Evolutionary conservation across 1,140 invertebrate genomes (phyloP).

Genomic region (Melipona quadrifasciata): DNA sequence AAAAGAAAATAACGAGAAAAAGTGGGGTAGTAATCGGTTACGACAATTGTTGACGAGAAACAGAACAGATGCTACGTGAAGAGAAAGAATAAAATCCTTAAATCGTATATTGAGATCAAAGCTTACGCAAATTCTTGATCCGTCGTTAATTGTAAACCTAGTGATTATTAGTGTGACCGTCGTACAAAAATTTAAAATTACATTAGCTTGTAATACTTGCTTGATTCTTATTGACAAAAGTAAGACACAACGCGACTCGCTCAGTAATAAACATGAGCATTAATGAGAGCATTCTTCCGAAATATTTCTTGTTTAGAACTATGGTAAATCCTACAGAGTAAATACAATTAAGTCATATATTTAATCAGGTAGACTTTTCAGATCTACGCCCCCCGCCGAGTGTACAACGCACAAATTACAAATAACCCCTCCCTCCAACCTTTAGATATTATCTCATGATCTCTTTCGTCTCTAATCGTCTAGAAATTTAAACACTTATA

Average conservation of each 20-base stretch:
- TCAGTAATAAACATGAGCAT: slow-evolving; percentile 76
- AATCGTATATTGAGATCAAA: slow-evolving; percentile 63
- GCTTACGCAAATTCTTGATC: slow-evolving; percentile 61
- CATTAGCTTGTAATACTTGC: slow-evolving; percentile 63
- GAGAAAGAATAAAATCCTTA: slow-evolving; percentile 32
- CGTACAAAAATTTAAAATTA: slow-evolving; percentile 61
- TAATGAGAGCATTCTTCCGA: slow-evolving; percentile 73
- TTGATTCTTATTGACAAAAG: slow-evolving; percentile 58
- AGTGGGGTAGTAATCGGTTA: neutral
- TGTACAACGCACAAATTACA: slow-evolving; percentile 63
- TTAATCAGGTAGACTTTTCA: slow-evolving; percentile 82
- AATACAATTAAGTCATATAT: slow-evolving; percentile 82
- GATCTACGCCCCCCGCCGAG: slow-evolving; percentile 75
- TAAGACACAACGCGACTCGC: slow-evolving; percentile 75
- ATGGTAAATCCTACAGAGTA: slow-evolving; percentile 81
- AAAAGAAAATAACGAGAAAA: neutral
- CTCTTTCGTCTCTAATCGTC: slow-evolving; percentile 64
- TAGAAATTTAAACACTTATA: slow-evolving; percentile 72
- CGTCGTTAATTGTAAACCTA: slow-evolving; percentile 60
- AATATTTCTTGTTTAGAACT: slow-evolving; percentile 78
- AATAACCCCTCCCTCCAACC: slow-evolving; percentile 65
- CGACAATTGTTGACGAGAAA: slow-evolving; percentile 32
- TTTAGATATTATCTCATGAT: slow-evolving; percentile 62
- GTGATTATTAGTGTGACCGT: slow-evolving; percentile 57
- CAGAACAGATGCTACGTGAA: slow-evolving; percentile 29